Evolutionary conservation across 1,140 invertebrate genomes (phyloP).

Genomic region (Pseudomyrmex sp.): DNA sequence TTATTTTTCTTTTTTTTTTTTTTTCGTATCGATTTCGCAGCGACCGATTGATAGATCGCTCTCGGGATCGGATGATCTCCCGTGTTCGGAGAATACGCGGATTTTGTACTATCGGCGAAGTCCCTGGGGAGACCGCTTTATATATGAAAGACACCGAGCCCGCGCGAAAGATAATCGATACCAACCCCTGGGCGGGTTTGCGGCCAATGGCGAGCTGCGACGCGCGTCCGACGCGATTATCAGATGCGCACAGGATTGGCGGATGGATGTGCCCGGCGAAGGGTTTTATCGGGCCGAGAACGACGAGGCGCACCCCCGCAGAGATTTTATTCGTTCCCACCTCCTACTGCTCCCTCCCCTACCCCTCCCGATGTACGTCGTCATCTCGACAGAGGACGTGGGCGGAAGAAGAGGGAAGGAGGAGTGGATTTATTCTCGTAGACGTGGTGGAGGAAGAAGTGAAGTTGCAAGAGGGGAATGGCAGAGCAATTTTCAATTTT

Average conservation of each 20-base stretch:
- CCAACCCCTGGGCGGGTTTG: constrained; percentile 80
- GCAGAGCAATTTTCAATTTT: constrained; percentile 33
- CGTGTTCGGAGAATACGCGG: constrained; percentile 17
- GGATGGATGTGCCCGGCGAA: constrained; percentile 72
- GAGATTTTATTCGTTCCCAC: constrained; percentile 75
- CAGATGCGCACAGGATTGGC: constrained; percentile 72
- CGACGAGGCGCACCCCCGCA: constrained; percentile 67
- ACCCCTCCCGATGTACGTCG: not conserved
- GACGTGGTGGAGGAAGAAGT: not conserved
- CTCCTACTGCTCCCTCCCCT: not conserved
- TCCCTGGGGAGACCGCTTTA: constrained; percentile 79
- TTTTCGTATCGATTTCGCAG: not conserved
- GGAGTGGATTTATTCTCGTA: constrained; percentile 34
- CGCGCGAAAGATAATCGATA: constrained; percentile 79
- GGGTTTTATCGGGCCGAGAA: constrained; percentile 60
- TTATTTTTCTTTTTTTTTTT: not conserved
- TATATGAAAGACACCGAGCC: constrained; percentile 73
- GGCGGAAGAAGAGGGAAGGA: no score
- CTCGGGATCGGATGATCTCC: not conserved
- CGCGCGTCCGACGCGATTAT: constrained; percentile 68
- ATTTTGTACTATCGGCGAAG: constrained; percentile 60
- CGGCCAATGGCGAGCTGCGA: constrained; percentile 70
- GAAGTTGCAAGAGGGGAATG: not conserved
- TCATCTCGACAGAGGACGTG: not conserved
- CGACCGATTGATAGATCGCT: not conserved